Base-by-base conservation (phyloP, 2,113 vertebrate genomes). In the Willisornis vidua region DNA sequence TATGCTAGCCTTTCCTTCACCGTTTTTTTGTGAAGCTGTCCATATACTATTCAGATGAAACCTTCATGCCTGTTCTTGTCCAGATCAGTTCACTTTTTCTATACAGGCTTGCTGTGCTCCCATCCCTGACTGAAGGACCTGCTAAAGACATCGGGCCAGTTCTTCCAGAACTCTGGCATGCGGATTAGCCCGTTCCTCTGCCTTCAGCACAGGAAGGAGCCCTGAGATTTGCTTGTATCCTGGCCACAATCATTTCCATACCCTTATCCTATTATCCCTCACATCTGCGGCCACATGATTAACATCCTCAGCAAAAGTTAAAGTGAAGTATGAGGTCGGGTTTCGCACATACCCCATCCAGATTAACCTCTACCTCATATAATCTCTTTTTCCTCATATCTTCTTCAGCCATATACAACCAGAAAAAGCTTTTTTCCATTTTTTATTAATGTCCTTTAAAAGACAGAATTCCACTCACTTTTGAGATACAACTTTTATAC, bases 91-190 rank as follows among this genome's bases (percentile, higher is more conserved):
- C 48, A 19, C 20, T 77, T 52, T 24, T 59, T 54, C 35, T 7
- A 1, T 55, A 14, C 31, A 72, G 70, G 76, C 66, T 91, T 49
- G 11, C 71, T 48, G 33, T 68, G 71, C 90, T 87, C 35, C 15
- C 58, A 86, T 93, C 89, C 77, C 86, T 87, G 80, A 59, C 80
- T 52, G 83, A 93, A 76, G 91, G 93, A 93, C 87, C 89, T 94
- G 84, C 31, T 87, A 71, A 79, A 94, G 93, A 81, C 80, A 90
- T 87, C 5, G 0, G 93, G 93, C 96, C 87, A 93, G 96, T 96
- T 96, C 96, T 94, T 93, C 96, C 49, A 51, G 94, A 82, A 89
- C 89, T 91, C 86, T 82, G 96, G 96, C 95, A 97, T 97, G 89
- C 0, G 76, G 96, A 94, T 94, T 66, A 94, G 89, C 96, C 73